Conservation (phyloP, 1,140 invertebrate species). For the Adelges cooleyi region DNA sequence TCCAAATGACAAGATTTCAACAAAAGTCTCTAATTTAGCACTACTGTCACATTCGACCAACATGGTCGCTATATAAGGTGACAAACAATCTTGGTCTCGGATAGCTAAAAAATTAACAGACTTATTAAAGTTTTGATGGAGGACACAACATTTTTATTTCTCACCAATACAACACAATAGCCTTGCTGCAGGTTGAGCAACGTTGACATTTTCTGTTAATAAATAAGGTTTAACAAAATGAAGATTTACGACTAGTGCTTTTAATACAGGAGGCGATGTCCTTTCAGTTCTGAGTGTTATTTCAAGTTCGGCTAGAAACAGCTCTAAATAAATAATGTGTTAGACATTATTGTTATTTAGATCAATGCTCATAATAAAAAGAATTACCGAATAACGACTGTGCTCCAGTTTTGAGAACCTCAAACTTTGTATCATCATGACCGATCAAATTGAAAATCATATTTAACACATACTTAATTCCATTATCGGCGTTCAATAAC, state of each 20-base stretch:
- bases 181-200: slow-evolving; percentile 11
- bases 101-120: not conserved
- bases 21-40: not conserved
- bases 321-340: not conserved
- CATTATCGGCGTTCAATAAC: slow-evolving; percentile 13
- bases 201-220: slow-evolving; percentile 6
- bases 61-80: slow-evolving; percentile 8
- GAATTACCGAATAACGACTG: slow-evolving; percentile 13
- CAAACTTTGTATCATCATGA: slow-evolving; percentile 8
- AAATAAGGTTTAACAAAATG: slow-evolving; percentile 4
- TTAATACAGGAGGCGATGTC: slow-evolving; percentile 1
- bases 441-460: slow-evolving; percentile 10
- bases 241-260: slow-evolving; percentile 9
- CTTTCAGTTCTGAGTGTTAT: not conserved
- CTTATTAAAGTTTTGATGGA: not conserved
- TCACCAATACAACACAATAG: slow-evolving; percentile 7
- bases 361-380: not conserved
- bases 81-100: slow-evolving; percentile 11
- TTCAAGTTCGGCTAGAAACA: slow-evolving; percentile 18
- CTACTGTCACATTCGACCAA: slow-evolving; percentile 10
- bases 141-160: not conserved
- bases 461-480: slow-evolving; percentile 22
- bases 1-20: slow-evolving; percentile 17
- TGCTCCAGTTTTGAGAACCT: slow-evolving; percentile 1
- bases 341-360: not conserved